Evolutionary conservation across 2,888 invertebrate genomes (phyloP).

Genomic region (Zygaena filipendulae): DNA sequence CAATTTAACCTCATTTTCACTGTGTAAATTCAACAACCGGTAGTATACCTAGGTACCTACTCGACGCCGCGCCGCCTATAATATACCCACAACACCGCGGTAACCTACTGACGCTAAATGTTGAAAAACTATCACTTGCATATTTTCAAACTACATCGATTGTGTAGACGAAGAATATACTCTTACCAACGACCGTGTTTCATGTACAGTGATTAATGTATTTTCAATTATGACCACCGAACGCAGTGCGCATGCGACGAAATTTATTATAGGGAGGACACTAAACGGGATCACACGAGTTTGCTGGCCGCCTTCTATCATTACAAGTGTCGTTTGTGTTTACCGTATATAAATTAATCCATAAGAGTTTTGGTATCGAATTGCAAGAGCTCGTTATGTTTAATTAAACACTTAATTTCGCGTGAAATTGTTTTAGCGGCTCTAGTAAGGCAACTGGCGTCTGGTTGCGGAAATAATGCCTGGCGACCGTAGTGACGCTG

Average conservation of each 20-base stretch:
- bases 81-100: no score
- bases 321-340: conserved; percentile 25
- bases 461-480: no score
- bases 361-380: conserved; percentile 7
- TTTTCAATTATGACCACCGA: conserved; percentile 57
- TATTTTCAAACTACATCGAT: conserved; percentile 50
- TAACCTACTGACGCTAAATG: no score
- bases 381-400: no score
- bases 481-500: conserved; percentile 6
- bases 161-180: conserved; percentile 17
- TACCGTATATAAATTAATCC: conserved; percentile 20
- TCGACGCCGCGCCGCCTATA: no score
- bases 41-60: no score
- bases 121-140: conserved; percentile 36
- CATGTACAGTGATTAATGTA: conserved; percentile 47
- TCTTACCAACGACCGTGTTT: conserved; percentile 28
- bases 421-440: no score
- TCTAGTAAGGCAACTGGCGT: no score
- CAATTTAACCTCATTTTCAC: no score
- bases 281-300: conserved; percentile 38
- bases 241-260: conserved; percentile 54
- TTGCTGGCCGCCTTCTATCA: conserved; percentile 23
- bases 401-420: no score
- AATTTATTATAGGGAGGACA: conserved; percentile 47
- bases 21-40: no score